Conservation (phyloP, 2,113 vertebrate genomes). For the Noctilio leporinus region DNA sequence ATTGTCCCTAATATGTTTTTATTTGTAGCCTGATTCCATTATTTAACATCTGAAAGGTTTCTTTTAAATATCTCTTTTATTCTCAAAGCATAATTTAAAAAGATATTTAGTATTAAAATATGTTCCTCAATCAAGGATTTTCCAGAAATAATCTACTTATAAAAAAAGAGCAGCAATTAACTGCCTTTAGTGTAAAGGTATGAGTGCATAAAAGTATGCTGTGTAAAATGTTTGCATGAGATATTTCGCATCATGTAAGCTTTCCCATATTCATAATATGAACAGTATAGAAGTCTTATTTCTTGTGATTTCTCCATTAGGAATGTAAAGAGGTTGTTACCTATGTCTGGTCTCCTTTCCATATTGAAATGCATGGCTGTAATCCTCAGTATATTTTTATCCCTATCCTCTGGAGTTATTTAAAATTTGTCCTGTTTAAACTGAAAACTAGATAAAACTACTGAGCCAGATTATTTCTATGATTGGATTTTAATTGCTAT, state of each 20-base stretch:
- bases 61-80: constrained; percentile 27
- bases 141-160: constrained; percentile 52
- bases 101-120: constrained; percentile 27
- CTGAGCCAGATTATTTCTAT: constrained; percentile 54
- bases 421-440: constrained; percentile 66
- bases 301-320: constrained; percentile 58
- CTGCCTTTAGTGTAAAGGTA: constrained; percentile 67
- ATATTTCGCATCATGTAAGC: constrained; percentile 63
- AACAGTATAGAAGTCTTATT: constrained; percentile 71
- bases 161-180: constrained; percentile 58
- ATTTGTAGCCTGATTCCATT: constrained; percentile 54
- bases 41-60: constrained; percentile 49
- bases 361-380: constrained; percentile 58
- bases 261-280: constrained; percentile 60
- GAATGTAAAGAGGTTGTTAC: constrained; percentile 48
- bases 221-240: constrained; percentile 73
- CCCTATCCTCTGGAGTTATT: constrained; percentile 64
- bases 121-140: constrained; percentile 43
- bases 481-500: constrained; percentile 25
- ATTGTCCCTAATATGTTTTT: constrained; percentile 26
- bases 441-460: constrained; percentile 57
- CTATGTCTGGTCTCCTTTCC: constrained; percentile 47
- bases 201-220: constrained; percentile 69
- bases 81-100: constrained; percentile 50
- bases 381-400: constrained; percentile 64